These are phyloP conservation scores for Drosophila kepulauana DNA, from an alignment of 1,140 invertebrate genomes.

Conservation along the genomic window DNA sequence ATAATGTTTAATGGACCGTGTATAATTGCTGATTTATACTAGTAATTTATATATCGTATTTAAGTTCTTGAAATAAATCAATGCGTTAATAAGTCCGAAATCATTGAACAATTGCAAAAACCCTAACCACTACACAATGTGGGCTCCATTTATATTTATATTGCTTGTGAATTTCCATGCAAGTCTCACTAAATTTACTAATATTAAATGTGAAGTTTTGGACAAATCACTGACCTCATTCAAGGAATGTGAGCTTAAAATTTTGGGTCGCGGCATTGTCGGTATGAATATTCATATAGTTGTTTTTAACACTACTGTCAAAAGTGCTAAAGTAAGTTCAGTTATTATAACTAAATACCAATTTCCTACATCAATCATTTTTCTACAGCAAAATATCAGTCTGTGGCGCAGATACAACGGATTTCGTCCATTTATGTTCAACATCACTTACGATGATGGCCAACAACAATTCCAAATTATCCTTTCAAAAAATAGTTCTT, in stretches of 20 bases:
- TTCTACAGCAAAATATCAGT: not conserved
- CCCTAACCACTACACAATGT: not conserved
- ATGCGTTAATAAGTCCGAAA: too few species aligned
- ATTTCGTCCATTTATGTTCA: not conserved
- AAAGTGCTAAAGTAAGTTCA: constrained; percentile 9
- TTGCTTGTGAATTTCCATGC: not conserved
- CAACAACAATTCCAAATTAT: not conserved
- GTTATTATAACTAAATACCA: too few species aligned
- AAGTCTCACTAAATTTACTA: not conserved
- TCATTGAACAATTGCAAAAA: not conserved
- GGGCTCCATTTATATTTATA: not conserved
- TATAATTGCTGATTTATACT: too few species aligned
- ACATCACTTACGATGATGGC: not conserved
- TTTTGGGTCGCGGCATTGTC: constrained; percentile 28
- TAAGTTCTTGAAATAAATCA: too few species aligned
- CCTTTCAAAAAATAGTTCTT: not conserved
- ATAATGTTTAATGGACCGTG: too few species aligned
- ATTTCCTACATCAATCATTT: too few species aligned
- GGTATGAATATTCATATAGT: constrained; percentile 19
- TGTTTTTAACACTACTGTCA: constrained; percentile 27
- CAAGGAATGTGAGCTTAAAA: not conserved
- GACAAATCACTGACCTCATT: not conserved
- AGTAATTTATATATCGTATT: too few species aligned
- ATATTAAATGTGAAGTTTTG: constrained; percentile 5
- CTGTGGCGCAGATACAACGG: not conserved